These are phyloP conservation scores for Clavelina lepadiformis DNA, from an alignment of 23 tunicate species.

Conservation along the genomic window DNA sequence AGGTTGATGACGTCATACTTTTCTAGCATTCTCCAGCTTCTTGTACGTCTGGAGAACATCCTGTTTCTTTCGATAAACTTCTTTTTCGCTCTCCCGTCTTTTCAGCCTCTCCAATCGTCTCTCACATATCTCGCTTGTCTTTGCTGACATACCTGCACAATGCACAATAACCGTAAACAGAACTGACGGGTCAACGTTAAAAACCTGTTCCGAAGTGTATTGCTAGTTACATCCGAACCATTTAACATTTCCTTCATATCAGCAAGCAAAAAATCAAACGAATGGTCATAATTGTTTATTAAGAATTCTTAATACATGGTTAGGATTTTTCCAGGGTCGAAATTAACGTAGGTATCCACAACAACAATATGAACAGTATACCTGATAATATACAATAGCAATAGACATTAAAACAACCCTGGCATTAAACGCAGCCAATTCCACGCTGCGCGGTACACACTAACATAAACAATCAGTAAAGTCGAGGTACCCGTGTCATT, in stretches of 20 bases:
- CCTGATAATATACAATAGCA: too few species aligned
- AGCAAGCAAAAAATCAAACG: too few species aligned
- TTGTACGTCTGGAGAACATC: conserved; percentile 47
- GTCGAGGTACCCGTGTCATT: conserved; percentile 47
- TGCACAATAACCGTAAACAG: background rate
- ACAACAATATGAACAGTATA: too few species aligned
- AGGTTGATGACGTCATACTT: too few species aligned
- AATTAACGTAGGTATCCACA: too few species aligned
- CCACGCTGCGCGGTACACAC: too few species aligned
- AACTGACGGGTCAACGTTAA: background rate
- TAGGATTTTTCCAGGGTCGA: too few species aligned
- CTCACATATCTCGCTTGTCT: conserved; percentile 64
- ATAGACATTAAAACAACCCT: too few species aligned
- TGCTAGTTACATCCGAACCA: background rate
- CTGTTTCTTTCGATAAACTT: conserved; percentile 52
- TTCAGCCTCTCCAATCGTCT: conserved; percentile 61
- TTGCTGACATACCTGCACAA: conserved; percentile 60
- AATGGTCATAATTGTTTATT: too few species aligned
- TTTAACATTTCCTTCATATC: background rate
- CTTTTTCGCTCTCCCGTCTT: conserved; percentile 63
- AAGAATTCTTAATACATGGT: too few species aligned
- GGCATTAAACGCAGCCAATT: too few species aligned
- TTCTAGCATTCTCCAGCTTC: conserved; percentile 59
- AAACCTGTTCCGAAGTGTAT: background rate
- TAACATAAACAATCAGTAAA: too few species aligned